Conservation (phyloP, 2,797 vertebrate species). For the Nothura maculosa region DNA sequence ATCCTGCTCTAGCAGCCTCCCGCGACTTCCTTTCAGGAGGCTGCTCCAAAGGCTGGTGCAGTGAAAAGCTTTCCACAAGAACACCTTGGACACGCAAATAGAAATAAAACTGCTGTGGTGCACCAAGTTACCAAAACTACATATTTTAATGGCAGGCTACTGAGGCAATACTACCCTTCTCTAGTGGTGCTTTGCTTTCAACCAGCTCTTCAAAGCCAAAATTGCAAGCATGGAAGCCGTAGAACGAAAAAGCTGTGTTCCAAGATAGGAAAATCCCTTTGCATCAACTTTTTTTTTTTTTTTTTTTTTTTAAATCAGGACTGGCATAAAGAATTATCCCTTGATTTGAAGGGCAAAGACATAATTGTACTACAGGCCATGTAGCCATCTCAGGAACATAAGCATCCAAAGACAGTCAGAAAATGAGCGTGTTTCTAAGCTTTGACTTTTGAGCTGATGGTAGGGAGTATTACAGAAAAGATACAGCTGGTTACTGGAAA, state of each 20-base stretch:
- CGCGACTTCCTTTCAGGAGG: background rate
- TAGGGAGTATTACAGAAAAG: background rate
- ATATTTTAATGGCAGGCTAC: background rate
- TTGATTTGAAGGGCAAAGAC: background rate
- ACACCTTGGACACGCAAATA: background rate
- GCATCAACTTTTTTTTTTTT: too few relatives aligned
- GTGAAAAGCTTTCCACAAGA: background rate
- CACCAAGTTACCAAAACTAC: background rate
- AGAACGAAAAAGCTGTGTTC: background rate
- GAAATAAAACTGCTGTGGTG: background rate
- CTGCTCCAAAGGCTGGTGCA: background rate
- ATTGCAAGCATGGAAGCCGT: background rate
- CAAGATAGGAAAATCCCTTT: background rate
- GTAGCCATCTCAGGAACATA: background rate
- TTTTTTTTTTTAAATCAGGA: accelerated
- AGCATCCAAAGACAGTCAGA: background rate
- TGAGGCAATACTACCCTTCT: background rate
- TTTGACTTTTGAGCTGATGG: background rate
- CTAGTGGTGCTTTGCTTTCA: background rate
- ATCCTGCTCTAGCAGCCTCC: background rate
- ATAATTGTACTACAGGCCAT: background rate
- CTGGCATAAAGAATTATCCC: background rate
- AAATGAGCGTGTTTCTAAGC: background rate
- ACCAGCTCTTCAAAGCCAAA: background rate
- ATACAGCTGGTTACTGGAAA: background rate